Conservation (phyloP, 1,140 invertebrate species). For the Proales similis region DNA sequence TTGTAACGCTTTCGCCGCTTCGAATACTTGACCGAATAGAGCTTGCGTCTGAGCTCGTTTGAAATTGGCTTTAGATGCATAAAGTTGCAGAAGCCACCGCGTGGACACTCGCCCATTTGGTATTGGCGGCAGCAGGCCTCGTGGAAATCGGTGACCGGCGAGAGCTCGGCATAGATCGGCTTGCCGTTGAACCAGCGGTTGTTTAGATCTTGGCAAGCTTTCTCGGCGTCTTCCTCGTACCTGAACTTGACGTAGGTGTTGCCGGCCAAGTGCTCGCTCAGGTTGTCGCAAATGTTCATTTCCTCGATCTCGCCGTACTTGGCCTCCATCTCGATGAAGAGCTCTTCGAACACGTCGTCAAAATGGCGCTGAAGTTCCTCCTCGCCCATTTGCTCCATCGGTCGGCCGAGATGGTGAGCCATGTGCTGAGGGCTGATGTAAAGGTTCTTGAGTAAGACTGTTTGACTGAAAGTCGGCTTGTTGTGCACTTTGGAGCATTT, state of each 20-base stretch:
- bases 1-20: too few species aligned
- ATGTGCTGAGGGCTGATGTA: constrained; percentile 96
- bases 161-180: constrained; percentile 94
- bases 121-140: constrained; percentile 98
- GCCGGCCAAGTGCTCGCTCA: constrained; percentile 93
- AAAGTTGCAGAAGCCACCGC: constrained; percentile 98
- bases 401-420: constrained; percentile 44
- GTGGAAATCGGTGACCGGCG: constrained; percentile 94
- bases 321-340: constrained; percentile 94
- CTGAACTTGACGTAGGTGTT: constrained; percentile 65
- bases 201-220: constrained; percentile 88
- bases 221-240: constrained; percentile 95
- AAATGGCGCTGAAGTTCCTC: constrained; percentile 98
- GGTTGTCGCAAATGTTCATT: constrained; percentile 99
- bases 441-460: constrained; percentile 85
- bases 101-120: constrained; percentile 95
- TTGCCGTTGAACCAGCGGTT: constrained; percentile 97
- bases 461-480: constrained; percentile 95
- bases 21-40: constrained; percentile 38
- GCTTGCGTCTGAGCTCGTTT: constrained; percentile 66
- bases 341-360: constrained; percentile 98
- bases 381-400: constrained; percentile 71
- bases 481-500: constrained; percentile 95
- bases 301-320: constrained; percentile 99
- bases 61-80: constrained; percentile 99